phyloP scores from a whole-genome alignment of 2,113 vertebrate genomes.

The Charadrius vociferus region DNA sequence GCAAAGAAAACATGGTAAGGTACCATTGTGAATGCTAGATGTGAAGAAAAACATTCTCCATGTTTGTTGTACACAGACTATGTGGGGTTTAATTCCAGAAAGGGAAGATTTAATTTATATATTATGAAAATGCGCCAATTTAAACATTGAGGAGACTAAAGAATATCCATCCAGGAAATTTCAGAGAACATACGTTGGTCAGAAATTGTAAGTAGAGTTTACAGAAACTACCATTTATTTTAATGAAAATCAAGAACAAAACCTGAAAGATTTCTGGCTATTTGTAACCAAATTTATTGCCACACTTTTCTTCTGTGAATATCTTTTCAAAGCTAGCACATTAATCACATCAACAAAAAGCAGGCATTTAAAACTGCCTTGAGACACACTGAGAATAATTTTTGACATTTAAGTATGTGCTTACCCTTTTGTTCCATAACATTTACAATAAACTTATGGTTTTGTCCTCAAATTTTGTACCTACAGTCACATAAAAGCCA shows the following conservation, averaged over 20 bases:
- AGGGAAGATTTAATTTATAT: neutral
- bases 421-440: slow-evolving; percentile 39
- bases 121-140: neutral
- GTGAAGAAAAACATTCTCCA: neutral
- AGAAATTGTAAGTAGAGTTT: neutral
- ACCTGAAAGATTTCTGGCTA: neutral
- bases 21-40: neutral
- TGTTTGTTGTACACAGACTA: neutral
- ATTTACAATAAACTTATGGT: neutral
- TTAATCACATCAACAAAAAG: slow-evolving; percentile 6
- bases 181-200: neutral
- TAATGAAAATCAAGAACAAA: neutral
- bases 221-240: neutral
- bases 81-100: neutral
- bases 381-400: neutral
- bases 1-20: neutral
- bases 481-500: neutral
- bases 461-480: neutral
- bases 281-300: neutral
- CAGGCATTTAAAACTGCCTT: slow-evolving; percentile 22
- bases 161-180: neutral
- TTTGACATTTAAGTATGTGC: slow-evolving; percentile 24
- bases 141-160: neutral
- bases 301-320: neutral
- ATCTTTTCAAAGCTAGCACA: neutral